These are phyloP conservation scores for Blastobasis lacticolella DNA, from an alignment of 2,888 invertebrate species.

Conservation along the genomic window DNA sequence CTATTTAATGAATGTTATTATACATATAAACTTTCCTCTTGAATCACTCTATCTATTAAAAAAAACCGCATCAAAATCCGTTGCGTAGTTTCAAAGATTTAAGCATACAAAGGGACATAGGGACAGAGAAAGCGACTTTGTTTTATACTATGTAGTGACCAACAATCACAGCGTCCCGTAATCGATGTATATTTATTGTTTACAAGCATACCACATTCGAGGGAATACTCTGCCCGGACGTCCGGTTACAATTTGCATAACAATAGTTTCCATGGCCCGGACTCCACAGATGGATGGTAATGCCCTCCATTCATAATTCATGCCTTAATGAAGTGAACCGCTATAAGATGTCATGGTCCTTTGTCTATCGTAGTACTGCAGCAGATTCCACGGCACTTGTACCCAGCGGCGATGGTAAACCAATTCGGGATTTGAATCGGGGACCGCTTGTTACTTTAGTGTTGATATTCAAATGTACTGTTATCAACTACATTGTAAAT, in stretches of 20 bases:
- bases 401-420: no score
- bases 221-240: slow-evolving; percentile 41
- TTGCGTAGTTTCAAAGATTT: no score
- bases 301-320: slow-evolving; percentile 67
- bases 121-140: no score
- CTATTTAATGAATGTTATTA: no score
- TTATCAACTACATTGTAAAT: background rate
- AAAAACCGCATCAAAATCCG: no score
- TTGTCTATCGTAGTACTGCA: slow-evolving; percentile 19
- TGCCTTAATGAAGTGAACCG: slow-evolving; percentile 61
- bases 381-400: background rate
- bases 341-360: slow-evolving; percentile 37
- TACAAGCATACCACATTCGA: slow-evolving; percentile 47
- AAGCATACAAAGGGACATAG: no score
- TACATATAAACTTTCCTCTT: no score
- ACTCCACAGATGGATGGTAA: slow-evolving; percentile 64
- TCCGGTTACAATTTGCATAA: slow-evolving; percentile 71
- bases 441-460: background rate
- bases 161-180: slow-evolving; percentile 1
- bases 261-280: slow-evolving; percentile 51
- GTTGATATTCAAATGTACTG: background rate
- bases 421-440: background rate
- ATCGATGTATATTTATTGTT: slow-evolving; percentile 36
- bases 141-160: no score
- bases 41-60: no score